Evolutionary conservation across 2,888 invertebrate species (phyloP).

Genomic region (Sinohyriopsis cumingii): DNA sequence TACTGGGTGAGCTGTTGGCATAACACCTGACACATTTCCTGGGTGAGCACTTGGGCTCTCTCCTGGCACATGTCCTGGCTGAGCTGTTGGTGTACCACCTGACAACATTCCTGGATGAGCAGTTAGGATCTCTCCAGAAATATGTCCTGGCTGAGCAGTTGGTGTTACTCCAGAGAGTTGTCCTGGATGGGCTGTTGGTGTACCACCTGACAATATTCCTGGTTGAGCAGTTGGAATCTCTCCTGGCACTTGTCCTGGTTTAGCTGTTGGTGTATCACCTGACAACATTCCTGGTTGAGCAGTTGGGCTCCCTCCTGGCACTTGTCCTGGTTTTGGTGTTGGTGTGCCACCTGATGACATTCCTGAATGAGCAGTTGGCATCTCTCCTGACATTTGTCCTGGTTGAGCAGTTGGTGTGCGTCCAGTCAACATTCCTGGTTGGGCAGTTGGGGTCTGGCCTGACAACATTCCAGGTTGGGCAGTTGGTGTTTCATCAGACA

Average conservation of each 20-base stretch:
- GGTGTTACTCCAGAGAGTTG: constrained; percentile 17
- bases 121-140: constrained; percentile 21
- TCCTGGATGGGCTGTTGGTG: constrained; percentile 11
- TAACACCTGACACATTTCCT: neutral
- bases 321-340: constrained; percentile 2
- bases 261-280: constrained; percentile 32
- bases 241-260: constrained; percentile 16
- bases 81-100: constrained; percentile 12
- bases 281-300: constrained; percentile 18
- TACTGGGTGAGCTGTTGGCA: constrained; percentile 7
- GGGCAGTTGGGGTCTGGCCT: constrained; percentile 27
- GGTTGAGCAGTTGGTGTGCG: constrained; percentile 10
- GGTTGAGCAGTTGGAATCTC: constrained; percentile 29
- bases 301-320: constrained; percentile 16
- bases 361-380: constrained; percentile 10
- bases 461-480: constrained; percentile 9
- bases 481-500: constrained; percentile 21
- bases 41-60: constrained; percentile 16
- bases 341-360: constrained; percentile 2
- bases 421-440: constrained; percentile 14
- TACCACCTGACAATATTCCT: constrained; percentile 9
- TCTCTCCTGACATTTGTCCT: constrained; percentile 10
- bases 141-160: constrained; percentile 15
- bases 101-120: constrained; percentile 17
- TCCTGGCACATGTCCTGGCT: constrained; percentile 7